Conservation (phyloP, 37 sponge, comb jelly and placozoan genomes). For the Petrosia ficiformis region DNA sequence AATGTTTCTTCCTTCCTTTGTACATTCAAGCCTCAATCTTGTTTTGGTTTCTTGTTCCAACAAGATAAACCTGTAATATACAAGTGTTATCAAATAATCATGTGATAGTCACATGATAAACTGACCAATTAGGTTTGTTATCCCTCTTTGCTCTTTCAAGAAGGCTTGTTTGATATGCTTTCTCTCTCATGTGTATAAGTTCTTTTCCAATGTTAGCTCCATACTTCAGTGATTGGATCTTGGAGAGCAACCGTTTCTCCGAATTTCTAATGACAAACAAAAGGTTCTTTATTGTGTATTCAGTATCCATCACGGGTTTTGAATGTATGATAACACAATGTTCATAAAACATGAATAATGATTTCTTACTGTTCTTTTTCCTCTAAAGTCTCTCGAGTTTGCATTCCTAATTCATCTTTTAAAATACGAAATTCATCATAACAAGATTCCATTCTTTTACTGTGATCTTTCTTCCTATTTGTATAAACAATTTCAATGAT, state of each 20-base stretch:
- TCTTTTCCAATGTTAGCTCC: background rate
- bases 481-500: too few relatives aligned
- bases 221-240: background rate
- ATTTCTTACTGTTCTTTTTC: constrained; percentile 24
- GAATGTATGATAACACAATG: background rate
- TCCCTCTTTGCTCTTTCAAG: background rate
- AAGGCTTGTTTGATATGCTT: background rate
- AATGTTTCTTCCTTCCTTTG: background rate
- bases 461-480: too few relatives aligned
- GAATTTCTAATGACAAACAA: background rate
- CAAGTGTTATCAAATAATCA: constrained; percentile 18
- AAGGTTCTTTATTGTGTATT: background rate
- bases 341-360: background rate
- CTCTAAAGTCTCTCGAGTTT: background rate
- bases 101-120: constrained; percentile 11
- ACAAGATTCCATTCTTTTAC: too few relatives aligned
- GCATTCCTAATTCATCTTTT: constrained; percentile 11
- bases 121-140: constrained; percentile 18
- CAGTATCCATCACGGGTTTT: background rate
- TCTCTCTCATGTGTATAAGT: background rate
- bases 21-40: background rate
- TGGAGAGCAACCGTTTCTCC: background rate
- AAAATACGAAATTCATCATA: too few relatives aligned
- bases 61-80: constrained; percentile 18
- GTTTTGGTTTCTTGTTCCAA: background rate